phyloP scores from a whole-genome alignment of 2,888 invertebrate genomes.

The Eudasyphora cyanicolor region DNA sequence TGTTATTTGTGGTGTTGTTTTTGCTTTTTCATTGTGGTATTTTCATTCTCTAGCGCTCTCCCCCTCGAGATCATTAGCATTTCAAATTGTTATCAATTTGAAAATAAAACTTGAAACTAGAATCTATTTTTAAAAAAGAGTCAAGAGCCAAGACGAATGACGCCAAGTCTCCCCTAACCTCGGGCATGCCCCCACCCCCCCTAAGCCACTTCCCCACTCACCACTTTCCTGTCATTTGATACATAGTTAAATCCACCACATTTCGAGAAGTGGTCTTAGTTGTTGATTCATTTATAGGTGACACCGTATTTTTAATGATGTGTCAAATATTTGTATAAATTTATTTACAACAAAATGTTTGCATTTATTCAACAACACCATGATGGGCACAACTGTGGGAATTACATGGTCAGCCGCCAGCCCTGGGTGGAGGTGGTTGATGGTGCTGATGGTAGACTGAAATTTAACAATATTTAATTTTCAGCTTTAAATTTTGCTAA shows the following conservation, averaged over 20 bases:
- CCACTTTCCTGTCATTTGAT: background rate
- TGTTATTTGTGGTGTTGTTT: background rate
- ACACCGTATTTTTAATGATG: constrained; percentile 4
- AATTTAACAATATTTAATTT: background rate
- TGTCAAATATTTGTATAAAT: constrained; percentile 13
- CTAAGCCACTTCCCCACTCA: background rate
- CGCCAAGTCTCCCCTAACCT: background rate
- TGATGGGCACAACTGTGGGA: background rate
- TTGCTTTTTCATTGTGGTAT: background rate
- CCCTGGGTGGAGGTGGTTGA: too few relatives aligned
- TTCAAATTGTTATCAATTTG: background rate
- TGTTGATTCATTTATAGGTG: background rate
- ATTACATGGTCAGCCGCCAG: constrained; percentile 2
- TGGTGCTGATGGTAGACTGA: background rate
- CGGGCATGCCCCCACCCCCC: background rate
- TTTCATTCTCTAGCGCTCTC: background rate
- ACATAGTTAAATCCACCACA: background rate
- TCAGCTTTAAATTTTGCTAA: background rate
- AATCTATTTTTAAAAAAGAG: background rate
- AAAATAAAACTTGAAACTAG: constrained; percentile 19
- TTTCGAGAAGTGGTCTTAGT: background rate
- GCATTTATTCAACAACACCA: background rate
- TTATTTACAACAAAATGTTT: background rate
- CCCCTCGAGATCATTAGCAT: constrained; percentile 18
- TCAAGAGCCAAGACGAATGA: background rate